Conservation (phyloP, 2,113 vertebrate genomes). For the Spermophilus dauricus region DNA sequence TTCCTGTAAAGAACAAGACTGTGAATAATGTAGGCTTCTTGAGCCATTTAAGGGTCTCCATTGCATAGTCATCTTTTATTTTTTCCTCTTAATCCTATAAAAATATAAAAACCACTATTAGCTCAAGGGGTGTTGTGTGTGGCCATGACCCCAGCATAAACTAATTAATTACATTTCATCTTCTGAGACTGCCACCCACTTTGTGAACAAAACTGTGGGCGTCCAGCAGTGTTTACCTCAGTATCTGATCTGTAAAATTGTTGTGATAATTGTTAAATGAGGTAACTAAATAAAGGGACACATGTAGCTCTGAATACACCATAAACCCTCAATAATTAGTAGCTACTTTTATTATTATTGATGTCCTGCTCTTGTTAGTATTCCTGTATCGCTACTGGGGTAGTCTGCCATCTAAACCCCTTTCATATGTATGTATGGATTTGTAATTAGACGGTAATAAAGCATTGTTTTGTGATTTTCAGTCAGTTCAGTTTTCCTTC, state of each 20-base stretch:
- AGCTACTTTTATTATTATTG: not conserved
- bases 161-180: not conserved
- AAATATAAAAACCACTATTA: not conserved
- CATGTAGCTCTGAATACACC: not conserved
- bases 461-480: not conserved
- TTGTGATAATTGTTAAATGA: constrained; percentile 26
- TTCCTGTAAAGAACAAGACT: not conserved
- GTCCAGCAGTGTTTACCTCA: not conserved
- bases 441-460: not conserved
- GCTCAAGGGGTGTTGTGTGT: not conserved
- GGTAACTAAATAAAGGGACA: not conserved
- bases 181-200: not conserved
- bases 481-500: not conserved
- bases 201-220: not conserved
- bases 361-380: not conserved
- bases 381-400: not conserved
- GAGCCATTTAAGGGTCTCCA: not conserved
- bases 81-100: not conserved
- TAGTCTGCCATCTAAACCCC: not conserved
- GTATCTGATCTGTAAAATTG: not conserved
- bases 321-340: not conserved
- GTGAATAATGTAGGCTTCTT: not conserved
- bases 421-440: too few relatives aligned
- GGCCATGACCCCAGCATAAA: not conserved
- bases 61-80: not conserved